Evolutionary conservation across 2,797 vertebrate genomes (phyloP).

Genomic region (Cheirogaleus major): DNA sequence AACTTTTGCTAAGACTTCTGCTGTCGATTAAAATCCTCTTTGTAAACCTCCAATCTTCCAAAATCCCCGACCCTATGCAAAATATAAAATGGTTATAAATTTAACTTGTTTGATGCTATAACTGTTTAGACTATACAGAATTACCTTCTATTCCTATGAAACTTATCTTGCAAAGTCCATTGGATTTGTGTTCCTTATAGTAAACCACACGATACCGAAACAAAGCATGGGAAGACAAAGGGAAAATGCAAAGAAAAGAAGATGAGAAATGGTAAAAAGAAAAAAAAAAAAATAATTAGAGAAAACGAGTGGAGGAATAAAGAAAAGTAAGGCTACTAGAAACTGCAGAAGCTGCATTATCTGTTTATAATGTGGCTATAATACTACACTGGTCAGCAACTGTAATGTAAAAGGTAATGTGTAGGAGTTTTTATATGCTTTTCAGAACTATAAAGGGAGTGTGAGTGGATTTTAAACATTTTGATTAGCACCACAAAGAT

Average conservation of each 20-base stretch:
- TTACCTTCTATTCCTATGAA: neutral
- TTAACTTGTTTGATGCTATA: neutral
- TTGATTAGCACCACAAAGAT: slow-evolving; percentile 88
- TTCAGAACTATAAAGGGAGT: slow-evolving; percentile 84
- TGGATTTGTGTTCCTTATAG: neutral
- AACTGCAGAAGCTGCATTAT: slow-evolving; percentile 76
- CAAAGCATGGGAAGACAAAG: slow-evolving; percentile 11
- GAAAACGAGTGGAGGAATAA: neutral
- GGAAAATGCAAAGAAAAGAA: neutral
- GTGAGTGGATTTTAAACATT: slow-evolving; percentile 88
- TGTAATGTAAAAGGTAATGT: slow-evolving; percentile 83
- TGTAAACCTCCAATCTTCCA: slow-evolving; percentile 7
- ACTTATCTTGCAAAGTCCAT: neutral
- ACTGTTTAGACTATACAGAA: slow-evolving; percentile 18
- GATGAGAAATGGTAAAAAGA: neutral
- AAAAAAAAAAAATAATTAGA: neutral
- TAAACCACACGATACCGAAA: neutral
- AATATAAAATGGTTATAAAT: neutral
- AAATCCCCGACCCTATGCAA: slow-evolving; percentile 23
- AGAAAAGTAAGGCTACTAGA: slow-evolving; percentile 18
- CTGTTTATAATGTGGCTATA: slow-evolving; percentile 59
- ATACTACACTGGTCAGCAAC: slow-evolving; percentile 82
- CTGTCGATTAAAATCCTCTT: slow-evolving; percentile 34
- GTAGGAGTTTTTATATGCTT: slow-evolving; percentile 82
- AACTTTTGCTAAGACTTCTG: slow-evolving; percentile 73